Conservation (phyloP, 1,140 invertebrate genomes). For the Oreohelix idahoensis region DNA sequence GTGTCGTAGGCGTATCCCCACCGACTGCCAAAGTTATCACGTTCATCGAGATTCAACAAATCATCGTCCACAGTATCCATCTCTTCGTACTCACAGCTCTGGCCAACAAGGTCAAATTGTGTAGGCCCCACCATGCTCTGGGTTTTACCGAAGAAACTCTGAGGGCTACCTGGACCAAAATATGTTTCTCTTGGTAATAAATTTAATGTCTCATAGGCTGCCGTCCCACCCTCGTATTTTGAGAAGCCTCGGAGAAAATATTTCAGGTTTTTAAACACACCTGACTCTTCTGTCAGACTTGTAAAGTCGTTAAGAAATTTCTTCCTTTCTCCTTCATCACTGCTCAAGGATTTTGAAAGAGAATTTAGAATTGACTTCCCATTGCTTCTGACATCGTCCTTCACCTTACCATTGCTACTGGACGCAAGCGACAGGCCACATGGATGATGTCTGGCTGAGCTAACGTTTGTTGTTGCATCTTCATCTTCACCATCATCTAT, state of each 20-base stretch:
- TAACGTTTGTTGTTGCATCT: not conserved
- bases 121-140: not conserved
- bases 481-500: conserved; percentile 24
- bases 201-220: not conserved
- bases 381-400: conserved; percentile 16
- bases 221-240: not conserved
- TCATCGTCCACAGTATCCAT: not conserved
- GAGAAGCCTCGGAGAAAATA: conserved; percentile 30
- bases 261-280: conserved; percentile 32
- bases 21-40: not conserved
- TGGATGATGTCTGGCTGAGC: not conserved
- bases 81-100: not conserved
- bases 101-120: not conserved
- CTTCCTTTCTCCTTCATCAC: conserved; percentile 18
- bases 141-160: not conserved
- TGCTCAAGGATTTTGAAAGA: conserved; percentile 8
- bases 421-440: not conserved
- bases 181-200: conserved; percentile 23
- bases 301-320: conserved; percentile 15
- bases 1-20: conserved; percentile 26
- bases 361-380: conserved; percentile 21
- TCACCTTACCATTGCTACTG: conserved; percentile 20
- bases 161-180: conserved; percentile 25
- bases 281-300: conserved; percentile 15
- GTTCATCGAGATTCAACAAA: not conserved